Conservation (phyloP, 2,113 vertebrate species). For the Turnix velox region DNA sequence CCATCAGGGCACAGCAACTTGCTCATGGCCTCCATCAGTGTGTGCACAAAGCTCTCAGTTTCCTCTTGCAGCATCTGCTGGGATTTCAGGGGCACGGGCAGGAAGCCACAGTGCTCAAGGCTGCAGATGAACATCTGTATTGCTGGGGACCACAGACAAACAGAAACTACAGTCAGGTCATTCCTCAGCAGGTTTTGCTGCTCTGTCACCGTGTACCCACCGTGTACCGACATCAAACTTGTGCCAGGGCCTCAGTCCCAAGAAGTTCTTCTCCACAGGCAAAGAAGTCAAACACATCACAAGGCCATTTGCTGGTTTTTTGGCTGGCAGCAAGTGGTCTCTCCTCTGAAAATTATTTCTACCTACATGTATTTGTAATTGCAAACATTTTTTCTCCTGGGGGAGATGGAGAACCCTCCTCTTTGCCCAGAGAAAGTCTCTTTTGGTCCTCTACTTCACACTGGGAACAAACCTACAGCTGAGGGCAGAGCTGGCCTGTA, state of each 20-base stretch:
- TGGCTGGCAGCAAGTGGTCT: background rate
- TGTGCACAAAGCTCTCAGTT: conserved; percentile 86
- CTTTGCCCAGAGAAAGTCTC: too few species aligned
- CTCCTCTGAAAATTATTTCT: background rate
- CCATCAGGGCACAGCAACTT: conserved; percentile 73
- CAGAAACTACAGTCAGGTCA: background rate
- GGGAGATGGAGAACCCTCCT: background rate
- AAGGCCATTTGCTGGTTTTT: background rate
- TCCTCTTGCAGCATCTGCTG: conserved; percentile 90
- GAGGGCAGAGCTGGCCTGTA: too few species aligned
- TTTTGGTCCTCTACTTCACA: too few species aligned
- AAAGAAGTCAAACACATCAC: background rate
- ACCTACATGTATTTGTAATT: background rate
- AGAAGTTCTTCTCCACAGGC: background rate
- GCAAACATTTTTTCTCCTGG: background rate
- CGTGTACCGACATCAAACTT: background rate
- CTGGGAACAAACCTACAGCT: too few species aligned
- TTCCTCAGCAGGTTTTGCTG: too few species aligned
- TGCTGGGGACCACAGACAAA: conserved; percentile 49
- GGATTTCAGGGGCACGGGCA: conserved; percentile 89
- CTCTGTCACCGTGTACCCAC: background rate
- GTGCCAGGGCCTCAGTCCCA: background rate
- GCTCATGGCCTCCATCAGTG: conserved; percentile 92
- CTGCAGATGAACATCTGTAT: conserved; percentile 95
- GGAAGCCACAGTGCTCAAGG: conserved; percentile 90